Percentiles rank a stretch among this genome's conserved stretches.
Evolutionary conservation across 2,888 invertebrate species (phyloP).

Genomic region (Tolmerus cingulatus): DNA sequence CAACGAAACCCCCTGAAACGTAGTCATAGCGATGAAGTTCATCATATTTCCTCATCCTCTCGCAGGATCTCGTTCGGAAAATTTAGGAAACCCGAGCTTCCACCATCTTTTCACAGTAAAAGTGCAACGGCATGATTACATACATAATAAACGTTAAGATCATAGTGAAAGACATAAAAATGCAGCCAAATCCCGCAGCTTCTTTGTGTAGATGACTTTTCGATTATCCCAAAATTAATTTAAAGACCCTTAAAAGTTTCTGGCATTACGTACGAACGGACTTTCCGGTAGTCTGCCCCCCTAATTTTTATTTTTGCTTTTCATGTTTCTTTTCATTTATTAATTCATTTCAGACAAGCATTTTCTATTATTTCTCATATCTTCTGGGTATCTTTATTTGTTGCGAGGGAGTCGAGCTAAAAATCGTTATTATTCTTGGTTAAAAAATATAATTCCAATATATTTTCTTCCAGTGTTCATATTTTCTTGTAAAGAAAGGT

Average conservation of each 20-base stretch:
- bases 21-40: not conserved
- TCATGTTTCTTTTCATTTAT: not conserved
- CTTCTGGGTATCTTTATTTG: not conserved
- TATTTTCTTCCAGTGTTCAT: no score
- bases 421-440: not conserved
- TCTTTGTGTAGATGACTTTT: not conserved
- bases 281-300: not conserved
- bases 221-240: conserved; percentile 31
- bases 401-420: conserved; percentile 21
- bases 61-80: not conserved
- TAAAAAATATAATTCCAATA: no score
- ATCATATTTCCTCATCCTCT: not conserved
- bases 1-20: not conserved
- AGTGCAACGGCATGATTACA: not conserved
- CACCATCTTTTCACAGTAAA: not conserved
- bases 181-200: not conserved
- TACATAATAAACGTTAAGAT: not conserved
- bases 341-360: not conserved
- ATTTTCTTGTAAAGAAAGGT: no score
- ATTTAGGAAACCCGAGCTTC: not conserved
- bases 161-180: not conserved
- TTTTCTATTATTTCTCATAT: not conserved
- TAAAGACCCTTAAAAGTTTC: conserved; percentile 21
- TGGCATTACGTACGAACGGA: not conserved
- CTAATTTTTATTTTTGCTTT: not conserved